These are phyloP conservation scores for Smutsia temminckii DNA, from an alignment of 2,797 vertebrate species.

Conservation along the genomic window DNA sequence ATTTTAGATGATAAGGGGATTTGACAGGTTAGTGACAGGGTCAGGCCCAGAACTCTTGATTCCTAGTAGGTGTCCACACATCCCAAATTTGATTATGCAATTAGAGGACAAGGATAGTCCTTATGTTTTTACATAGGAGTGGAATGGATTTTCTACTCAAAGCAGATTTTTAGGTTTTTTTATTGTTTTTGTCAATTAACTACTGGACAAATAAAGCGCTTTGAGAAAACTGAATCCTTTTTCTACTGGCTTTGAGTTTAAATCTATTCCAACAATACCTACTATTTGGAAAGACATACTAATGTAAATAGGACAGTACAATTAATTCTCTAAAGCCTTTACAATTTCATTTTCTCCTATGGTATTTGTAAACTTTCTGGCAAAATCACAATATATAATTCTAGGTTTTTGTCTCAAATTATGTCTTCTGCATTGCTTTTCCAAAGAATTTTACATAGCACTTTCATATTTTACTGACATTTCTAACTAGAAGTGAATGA, in stretches of 20 bases:
- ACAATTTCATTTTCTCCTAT: background rate
- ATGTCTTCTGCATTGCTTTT: background rate
- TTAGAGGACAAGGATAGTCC: background rate
- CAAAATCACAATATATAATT: background rate
- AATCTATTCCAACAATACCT: background rate
- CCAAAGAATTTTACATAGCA: background rate
- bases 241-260: background rate
- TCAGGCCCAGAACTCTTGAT: background rate
- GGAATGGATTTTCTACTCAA: background rate
- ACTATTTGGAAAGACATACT: background rate
- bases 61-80: background rate
- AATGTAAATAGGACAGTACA: background rate
- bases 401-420: background rate
- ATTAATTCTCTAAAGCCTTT: background rate
- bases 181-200: background rate
- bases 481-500: background rate
- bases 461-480: constrained; percentile 27
- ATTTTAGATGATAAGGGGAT: background rate
- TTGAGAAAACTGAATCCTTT: background rate
- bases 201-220: background rate
- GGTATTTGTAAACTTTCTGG: background rate
- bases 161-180: background rate
- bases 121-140: background rate
- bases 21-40: background rate
- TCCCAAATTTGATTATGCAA: background rate